Conservation (phyloP, 1,140 invertebrate species). For the Eulimnadia texana region DNA sequence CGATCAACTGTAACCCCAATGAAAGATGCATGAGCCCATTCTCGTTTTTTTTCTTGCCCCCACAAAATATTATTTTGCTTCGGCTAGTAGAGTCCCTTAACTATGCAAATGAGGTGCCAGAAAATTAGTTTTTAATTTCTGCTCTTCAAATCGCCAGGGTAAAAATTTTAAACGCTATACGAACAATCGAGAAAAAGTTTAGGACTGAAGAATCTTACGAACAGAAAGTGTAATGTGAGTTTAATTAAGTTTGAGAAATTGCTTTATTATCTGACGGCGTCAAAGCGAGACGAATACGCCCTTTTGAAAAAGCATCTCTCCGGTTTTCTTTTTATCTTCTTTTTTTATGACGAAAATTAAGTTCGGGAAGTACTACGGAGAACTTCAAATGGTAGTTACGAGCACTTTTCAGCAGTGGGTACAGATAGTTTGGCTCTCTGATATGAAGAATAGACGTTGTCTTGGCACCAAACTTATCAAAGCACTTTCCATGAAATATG, state of each 20-base stretch:
- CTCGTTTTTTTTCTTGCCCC: not conserved
- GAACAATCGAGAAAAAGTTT: too few species aligned
- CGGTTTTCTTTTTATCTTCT: not conserved
- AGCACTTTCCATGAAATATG: not conserved
- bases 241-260: too few species aligned
- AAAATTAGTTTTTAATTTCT: not conserved
- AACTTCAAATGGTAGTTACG: too few species aligned
- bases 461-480: not conserved
- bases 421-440: not conserved
- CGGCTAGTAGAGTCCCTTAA: not conserved
- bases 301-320: not conserved
- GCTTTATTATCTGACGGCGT: too few species aligned
- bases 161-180: too few species aligned
- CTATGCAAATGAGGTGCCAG: not conserved
- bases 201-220: too few species aligned
- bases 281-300: not conserved
- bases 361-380: too few species aligned
- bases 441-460: not conserved
- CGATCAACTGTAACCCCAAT: not conserved
- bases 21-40: not conserved
- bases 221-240: too few species aligned
- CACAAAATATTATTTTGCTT: too few species aligned
- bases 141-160: too few species aligned
- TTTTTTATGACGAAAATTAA: not conserved
- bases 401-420: too few species aligned